Evolutionary conservation across 2,888 invertebrate species (phyloP).

Genomic region (Agelastica alni): DNA sequence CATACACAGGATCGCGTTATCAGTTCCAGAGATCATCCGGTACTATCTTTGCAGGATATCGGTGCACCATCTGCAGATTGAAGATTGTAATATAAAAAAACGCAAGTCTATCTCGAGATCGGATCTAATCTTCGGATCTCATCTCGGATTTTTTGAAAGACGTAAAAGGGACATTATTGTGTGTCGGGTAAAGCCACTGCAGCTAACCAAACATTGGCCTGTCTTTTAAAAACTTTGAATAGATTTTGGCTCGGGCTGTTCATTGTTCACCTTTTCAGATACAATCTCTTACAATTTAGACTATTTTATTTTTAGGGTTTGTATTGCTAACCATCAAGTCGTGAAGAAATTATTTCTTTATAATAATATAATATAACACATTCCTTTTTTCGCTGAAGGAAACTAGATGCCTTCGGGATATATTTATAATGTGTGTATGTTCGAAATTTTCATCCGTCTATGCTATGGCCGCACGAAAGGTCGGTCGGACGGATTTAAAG

Average conservation of each 20-base stretch:
- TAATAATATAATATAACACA: constrained; percentile 58
- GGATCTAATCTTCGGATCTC: constrained; percentile 43
- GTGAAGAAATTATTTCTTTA: constrained; percentile 59
- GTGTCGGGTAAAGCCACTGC: constrained; percentile 52
- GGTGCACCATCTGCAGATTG: constrained; percentile 44
- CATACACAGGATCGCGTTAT: constrained; percentile 34
- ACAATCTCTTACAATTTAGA: constrained; percentile 53
- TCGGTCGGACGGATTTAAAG: constrained; percentile 36
- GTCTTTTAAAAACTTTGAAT: constrained; percentile 59
- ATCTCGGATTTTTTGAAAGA: constrained; percentile 38
- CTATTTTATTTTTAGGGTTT: constrained; percentile 49
- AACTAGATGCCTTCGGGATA: constrained; percentile 41
- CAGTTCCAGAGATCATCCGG: constrained; percentile 27
- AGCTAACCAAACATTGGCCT: constrained; percentile 73
- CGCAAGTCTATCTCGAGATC: constrained; percentile 44
- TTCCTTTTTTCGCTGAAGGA: constrained; percentile 41
- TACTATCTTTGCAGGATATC: constrained; percentile 41
- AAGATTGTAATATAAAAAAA: constrained; percentile 41
- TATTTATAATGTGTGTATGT: constrained; percentile 30
- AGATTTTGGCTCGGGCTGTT: constrained; percentile 52
- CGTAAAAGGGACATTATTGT: constrained; percentile 46
- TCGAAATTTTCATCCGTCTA: too few relatives aligned
- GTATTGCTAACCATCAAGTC: constrained; percentile 55
- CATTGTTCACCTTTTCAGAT: constrained; percentile 51
- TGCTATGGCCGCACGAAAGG: constrained; percentile 33